Evolutionary conservation across 2,888 invertebrate genomes (phyloP).

Genomic region (Homarus gammarus): DNA sequence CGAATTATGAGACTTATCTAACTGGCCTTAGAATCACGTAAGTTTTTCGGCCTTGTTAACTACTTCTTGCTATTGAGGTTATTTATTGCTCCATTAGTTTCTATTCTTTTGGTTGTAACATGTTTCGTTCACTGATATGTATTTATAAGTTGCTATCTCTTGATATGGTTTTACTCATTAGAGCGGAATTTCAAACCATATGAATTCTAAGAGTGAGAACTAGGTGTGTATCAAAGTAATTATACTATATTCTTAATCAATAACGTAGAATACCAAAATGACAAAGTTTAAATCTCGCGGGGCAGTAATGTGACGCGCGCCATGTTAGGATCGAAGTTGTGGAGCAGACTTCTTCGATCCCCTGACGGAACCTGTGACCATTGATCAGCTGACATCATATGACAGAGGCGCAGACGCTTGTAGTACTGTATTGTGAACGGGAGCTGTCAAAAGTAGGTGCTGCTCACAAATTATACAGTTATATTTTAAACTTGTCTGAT

Average conservation of each 20-base stretch:
- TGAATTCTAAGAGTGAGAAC: no score
- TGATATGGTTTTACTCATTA: no score
- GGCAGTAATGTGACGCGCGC: not conserved
- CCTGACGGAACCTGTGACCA: slow-evolving; percentile 33
- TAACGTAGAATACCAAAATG: not conserved
- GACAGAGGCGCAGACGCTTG: slow-evolving; percentile 49
- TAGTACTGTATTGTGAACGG: not conserved
- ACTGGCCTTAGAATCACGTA: no score
- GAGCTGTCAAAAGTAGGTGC: not conserved
- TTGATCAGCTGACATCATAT: slow-evolving; percentile 74
- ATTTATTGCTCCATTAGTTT: no score
- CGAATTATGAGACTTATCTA: no score
- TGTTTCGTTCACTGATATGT: no score
- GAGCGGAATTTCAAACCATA: no score
- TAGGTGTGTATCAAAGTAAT: no score
- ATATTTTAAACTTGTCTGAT: not conserved
- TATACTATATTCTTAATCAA: not conserved
- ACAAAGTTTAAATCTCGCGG: not conserved
- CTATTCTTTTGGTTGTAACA: no score
- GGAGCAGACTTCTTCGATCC: slow-evolving; percentile 33
- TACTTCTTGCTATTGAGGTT: no score
- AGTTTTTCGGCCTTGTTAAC: no score
- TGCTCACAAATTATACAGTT: not conserved
- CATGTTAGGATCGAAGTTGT: slow-evolving; percentile 27
- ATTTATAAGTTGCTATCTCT: no score